Base-by-base conservation (phyloP, 2,113 vertebrate genomes). In the Nansenia antarctica region DNA sequence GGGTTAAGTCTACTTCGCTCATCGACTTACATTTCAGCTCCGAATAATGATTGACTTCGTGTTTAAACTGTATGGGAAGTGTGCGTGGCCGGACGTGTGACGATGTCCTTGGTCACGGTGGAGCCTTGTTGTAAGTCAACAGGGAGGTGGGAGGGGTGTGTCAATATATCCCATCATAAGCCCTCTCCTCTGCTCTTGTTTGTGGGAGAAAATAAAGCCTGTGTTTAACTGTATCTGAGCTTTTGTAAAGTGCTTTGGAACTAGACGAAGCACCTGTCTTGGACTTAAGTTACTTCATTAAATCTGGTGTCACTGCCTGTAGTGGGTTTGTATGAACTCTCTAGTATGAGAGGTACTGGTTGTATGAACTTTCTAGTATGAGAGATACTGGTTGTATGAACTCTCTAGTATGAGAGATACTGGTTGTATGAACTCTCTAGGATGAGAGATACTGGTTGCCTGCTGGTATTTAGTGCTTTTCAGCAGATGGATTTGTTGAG, bases 111-210 rank as follows among this genome's bases (percentile, higher is more conserved):
- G 5, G 31, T 55, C 34, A 30, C 52, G 2, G 29, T 59, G 30
- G 58, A 20, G 22, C 9, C 31, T 3, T 0, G 2, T 26, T 47
- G 37, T 39, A 68, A 69, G n/a, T n/a, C n/a, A n/a, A n/a, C 39
- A 45, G 3, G 5, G 6, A 62, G 1, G 2, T 37, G 69, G 70
- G 37, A 8, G 9, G 1, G 37, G 3, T 73, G 65, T 71, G 70
- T 77, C 83, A 84, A 86, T 78, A 80, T 55, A 34, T 39, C 76
- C 62, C 15, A 66, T 30, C 18, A 68, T 31, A 52, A 55, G 59
- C 49, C 74, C 67, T 78, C 80, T 79, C 72, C 75, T 73, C 62
- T 49, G 7, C 64, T 71, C 0, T 0, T 81, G 65, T 80, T 78
- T 79, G 68, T 47, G 49, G 8, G 54, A 64, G 61, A 69, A 70